Evolutionary conservation across 2,797 vertebrate species (phyloP), one percentile per base, ranked within the genome.

Genomic region (Brotula barbata): DNA sequence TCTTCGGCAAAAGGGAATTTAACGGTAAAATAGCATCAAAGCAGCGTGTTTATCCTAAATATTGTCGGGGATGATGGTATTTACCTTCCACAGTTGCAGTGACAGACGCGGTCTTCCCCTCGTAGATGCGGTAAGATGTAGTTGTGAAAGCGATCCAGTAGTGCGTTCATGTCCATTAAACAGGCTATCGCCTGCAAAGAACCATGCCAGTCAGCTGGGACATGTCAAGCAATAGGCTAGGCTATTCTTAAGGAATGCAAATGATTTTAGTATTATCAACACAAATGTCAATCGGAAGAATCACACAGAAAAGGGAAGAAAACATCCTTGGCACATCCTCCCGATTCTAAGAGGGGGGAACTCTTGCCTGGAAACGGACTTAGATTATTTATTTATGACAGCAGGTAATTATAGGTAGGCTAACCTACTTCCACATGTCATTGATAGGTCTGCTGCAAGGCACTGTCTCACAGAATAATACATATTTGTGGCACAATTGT

Each of bases 11-110:
- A 85, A 83, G 79, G 68, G 73, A 85, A n/a, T 75, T 49, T 66
- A 68, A 80, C 71, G 68, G 22, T 46, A 33, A 20, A 49, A 66
- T 68, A 49, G 28, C 22, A 31, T 13, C 60, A 69, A 48, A 60
- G 0, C 71, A 54, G 36, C 67, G 7, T 71, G 71, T 78, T 71
- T 64, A 46, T 37, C 37, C 49, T 37, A 34, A 48, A 69, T 53
- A 72, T 54, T 43, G 67, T 16, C 7, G 4, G 58, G 63, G 75
- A 75, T 69, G 77, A 74, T 73, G 82, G 72, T 65, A 78, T 89
- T 96, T 93, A 99, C 97, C 97, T 97, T 88, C 97, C 97, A 93
- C 97, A 98, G 94, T 98, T 98, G 95, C 97, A 99, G 89, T 99
- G 97, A 87, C 97, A 99, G 90, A 98, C 97, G 79, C 97, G 94